A percentile compares a stretch with the other conserved stretches of the same genome.
Conservation (phyloP, 2,888 invertebrate genomes). For the Molanna angustata region DNA sequence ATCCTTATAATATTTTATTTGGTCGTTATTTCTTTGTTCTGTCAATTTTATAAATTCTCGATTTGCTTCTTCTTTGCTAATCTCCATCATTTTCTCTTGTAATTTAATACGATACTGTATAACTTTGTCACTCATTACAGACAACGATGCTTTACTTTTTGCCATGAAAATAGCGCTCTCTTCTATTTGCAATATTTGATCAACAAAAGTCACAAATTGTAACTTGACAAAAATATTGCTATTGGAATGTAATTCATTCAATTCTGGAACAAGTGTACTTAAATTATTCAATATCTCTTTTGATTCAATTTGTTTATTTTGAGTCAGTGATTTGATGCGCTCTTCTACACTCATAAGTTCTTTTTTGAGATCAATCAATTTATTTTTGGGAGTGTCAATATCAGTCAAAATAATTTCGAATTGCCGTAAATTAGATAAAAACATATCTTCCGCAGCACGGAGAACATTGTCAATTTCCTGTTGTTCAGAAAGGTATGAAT, state of each 20-base stretch:
- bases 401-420: neutral
- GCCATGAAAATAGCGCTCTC: slow-evolving; percentile 1
- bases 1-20: no score
- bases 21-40: no score
- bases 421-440: neutral
- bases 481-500: neutral
- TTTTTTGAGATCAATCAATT: neutral
- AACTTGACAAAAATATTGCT: neutral
- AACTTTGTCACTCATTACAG: neutral
- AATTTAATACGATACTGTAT: neutral
- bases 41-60: no score
- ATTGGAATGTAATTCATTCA: neutral
- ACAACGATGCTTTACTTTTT: neutral
- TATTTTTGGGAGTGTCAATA: neutral
- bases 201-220: slow-evolving; percentile 1
- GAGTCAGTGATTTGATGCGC: neutral
- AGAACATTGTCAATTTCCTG: slow-evolving; percentile 1
- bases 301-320: neutral
- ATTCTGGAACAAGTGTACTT: neutral
- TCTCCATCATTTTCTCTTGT: slow-evolving; percentile 4
- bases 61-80: no score
- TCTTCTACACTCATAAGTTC: neutral
- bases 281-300: neutral
- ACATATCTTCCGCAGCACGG: neutral
- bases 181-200: slow-evolving; percentile 1